Conservation (phyloP, 1,140 invertebrate genomes). For the Papilio dardanus region DNA sequence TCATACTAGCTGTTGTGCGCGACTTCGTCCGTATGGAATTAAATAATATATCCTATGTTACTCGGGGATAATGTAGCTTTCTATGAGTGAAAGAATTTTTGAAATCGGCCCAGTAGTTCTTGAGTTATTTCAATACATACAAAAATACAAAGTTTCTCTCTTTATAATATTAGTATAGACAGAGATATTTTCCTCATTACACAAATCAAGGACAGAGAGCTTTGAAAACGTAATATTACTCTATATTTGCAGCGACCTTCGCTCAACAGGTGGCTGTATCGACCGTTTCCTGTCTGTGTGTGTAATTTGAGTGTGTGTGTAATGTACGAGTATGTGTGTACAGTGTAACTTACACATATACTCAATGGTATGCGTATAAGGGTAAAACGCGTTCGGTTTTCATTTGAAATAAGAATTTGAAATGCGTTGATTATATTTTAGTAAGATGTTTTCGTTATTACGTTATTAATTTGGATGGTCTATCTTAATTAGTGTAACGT, state of each 20-base stretch:
- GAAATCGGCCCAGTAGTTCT: no score
- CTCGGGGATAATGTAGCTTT: no score
- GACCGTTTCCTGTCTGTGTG: background rate
- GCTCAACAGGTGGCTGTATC: background rate
- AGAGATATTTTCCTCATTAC: background rate
- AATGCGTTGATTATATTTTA: background rate
- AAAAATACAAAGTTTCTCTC: no score
- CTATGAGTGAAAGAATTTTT: no score
- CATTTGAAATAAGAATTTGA: background rate
- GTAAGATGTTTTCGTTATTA: background rate
- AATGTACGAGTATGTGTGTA: background rate
- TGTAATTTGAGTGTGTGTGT: background rate
- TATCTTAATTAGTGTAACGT: background rate
- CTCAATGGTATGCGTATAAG: background rate
- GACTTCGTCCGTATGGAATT: no score
- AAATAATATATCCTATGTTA: no score
- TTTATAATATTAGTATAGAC: background rate
- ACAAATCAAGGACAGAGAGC: slow-evolving; percentile 5
- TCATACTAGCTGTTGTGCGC: background rate
- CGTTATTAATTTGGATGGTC: background rate
- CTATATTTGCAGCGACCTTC: slow-evolving; percentile 1
- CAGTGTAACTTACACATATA: background rate
- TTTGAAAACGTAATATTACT: background rate
- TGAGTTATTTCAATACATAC: no score
- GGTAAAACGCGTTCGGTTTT: background rate